These are phyloP conservation scores for Sylvilagus bachmani DNA, from an alignment of 2,113 vertebrate genomes.

Conservation along the genomic window DNA sequence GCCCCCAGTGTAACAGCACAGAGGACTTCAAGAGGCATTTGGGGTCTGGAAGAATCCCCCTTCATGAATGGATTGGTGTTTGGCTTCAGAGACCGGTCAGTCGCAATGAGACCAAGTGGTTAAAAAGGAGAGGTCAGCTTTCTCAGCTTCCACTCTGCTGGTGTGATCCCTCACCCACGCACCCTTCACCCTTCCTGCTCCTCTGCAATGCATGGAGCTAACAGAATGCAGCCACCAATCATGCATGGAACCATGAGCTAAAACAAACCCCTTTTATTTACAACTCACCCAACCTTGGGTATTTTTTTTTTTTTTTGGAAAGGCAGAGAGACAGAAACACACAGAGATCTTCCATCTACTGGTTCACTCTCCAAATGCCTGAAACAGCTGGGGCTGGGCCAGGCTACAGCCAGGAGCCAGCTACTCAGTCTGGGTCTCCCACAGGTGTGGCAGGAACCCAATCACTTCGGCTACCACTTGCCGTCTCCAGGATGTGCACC, in stretches of 20 bases:
- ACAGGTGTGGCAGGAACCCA: too few relatives aligned
- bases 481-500: too few relatives aligned
- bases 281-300: too few relatives aligned
- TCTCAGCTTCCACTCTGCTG: background rate
- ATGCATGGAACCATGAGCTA: background rate
- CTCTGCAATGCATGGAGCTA: background rate
- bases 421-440: too few relatives aligned
- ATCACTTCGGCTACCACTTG: too few relatives aligned
- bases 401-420: too few relatives aligned
- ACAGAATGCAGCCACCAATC: background rate
- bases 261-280: background rate
- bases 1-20: background rate
- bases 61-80: background rate
- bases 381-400: too few relatives aligned
- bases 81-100: background rate
- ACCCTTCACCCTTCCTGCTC: background rate
- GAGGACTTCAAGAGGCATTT: background rate
- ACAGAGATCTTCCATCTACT: too few relatives aligned
- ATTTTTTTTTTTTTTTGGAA: too few relatives aligned
- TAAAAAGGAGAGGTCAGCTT: background rate
- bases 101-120: background rate
- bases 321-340: too few relatives aligned
- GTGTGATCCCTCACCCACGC: accelerated
- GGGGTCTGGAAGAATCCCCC: too few relatives aligned
- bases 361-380: too few relatives aligned